These are phyloP conservation scores for Chironomus tentans DNA, from an alignment of 2,888 invertebrate genomes.

Conservation along the genomic window DNA sequence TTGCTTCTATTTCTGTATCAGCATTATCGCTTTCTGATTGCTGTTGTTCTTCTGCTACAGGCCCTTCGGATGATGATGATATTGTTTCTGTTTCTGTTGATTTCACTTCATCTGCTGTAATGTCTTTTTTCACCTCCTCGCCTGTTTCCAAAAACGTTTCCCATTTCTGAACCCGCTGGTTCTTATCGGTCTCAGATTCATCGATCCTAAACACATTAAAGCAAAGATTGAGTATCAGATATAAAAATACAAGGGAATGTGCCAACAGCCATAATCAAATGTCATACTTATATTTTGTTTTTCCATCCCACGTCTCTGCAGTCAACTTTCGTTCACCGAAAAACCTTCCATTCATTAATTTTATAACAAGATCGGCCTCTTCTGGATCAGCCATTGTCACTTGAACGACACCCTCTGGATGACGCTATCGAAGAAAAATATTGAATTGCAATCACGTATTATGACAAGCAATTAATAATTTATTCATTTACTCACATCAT, in stretches of 20 bases:
- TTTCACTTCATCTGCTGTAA: background rate
- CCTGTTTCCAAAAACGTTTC: constrained; percentile 62
- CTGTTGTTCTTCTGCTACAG: background rate
- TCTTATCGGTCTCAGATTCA: constrained; percentile 82
- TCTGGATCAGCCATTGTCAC: constrained; percentile 84
- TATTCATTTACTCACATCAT: constrained; percentile 60
- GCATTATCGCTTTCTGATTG: background rate
- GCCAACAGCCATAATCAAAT: background rate
- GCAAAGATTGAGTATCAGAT: too few species aligned
- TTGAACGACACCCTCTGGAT: constrained; percentile 91
- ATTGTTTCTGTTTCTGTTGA: background rate
- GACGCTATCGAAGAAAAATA: constrained; percentile 51
- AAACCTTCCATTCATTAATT: constrained; percentile 79
- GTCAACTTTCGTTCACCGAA: constrained; percentile 77
- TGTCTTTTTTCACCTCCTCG: constrained; percentile 39
- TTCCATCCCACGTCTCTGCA: constrained; percentile 92
- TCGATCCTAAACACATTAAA: constrained; percentile 49
- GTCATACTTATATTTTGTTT: constrained; percentile 72
- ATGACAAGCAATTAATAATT: background rate
- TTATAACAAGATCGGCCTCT: constrained; percentile 83
- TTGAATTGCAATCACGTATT: background rate
- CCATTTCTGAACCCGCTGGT: constrained; percentile 78
- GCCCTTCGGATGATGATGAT: background rate
- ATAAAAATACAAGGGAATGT: constrained; percentile 10
- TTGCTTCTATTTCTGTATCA: background rate